phyloP scores from a whole-genome alignment of 1,140 invertebrate species.

The Capitella teleta region DNA sequence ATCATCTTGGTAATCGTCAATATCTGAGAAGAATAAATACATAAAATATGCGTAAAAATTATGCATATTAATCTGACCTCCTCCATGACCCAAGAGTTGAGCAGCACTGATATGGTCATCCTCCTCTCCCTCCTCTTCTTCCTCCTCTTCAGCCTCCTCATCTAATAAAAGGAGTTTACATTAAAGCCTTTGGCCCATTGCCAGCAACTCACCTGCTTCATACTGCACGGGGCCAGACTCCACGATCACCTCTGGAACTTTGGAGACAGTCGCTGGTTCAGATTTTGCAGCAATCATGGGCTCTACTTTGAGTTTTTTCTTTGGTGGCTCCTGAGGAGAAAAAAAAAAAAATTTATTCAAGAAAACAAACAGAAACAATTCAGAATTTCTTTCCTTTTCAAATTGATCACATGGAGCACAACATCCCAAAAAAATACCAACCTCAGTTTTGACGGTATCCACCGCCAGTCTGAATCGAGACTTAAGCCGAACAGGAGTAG shows the following conservation, averaged over 20 bases:
- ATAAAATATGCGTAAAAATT: no score
- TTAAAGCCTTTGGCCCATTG: no score
- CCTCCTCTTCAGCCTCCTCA: constrained; percentile 26
- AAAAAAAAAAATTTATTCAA: background rate
- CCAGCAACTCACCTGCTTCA: no score
- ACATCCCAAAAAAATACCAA: constrained; percentile 1
- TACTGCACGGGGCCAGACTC: no score
- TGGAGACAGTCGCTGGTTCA: no score
- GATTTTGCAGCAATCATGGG: background rate
- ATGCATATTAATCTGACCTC: no score
- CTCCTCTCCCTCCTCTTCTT: constrained; percentile 31
- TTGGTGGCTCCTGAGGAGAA: background rate
- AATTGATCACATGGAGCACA: constrained; percentile 9
- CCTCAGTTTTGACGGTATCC: constrained; percentile 8
- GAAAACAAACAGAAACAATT: background rate
- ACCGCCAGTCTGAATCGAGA: background rate
- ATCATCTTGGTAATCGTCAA: no score
- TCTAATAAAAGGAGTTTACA: no score
- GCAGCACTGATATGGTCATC: constrained; percentile 41
- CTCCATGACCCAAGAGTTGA: constrained; percentile 42
- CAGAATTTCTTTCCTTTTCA: background rate
- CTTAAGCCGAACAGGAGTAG: constrained; percentile 17
- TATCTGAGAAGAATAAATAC: no score
- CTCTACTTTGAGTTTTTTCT: background rate
- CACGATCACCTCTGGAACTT: no score